phyloP scores from a whole-genome alignment of 1,140 invertebrate species.

The Caenorhabditis briggsae region DNA sequence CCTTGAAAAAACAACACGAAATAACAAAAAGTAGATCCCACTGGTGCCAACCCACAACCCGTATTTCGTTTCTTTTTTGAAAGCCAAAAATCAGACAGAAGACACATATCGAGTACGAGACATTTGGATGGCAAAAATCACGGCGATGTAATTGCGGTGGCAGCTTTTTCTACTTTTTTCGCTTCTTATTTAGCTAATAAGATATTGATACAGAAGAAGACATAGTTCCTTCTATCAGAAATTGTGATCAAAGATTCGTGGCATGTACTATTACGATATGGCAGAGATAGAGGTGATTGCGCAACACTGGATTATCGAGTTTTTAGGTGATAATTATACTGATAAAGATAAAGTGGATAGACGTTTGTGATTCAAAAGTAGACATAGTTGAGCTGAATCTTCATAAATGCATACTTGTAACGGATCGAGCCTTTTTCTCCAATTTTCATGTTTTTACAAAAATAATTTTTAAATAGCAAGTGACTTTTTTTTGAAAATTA shows the following conservation, averaged over 20 bases:
- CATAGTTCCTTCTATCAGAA: slow-evolving; percentile 10
- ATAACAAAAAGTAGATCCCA: neutral
- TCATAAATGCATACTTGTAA: too few species aligned
- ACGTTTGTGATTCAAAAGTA: neutral
- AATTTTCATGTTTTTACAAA: too few species aligned
- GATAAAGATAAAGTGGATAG: neutral
- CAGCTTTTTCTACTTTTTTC: neutral
- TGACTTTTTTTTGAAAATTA: too few species aligned
- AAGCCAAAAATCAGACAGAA: slow-evolving; percentile 33
- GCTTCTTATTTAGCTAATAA: slow-evolving; percentile 2
- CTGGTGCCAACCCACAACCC: slow-evolving; percentile 29
- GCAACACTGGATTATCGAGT: slow-evolving; percentile 32
- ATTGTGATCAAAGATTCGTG: slow-evolving; percentile 25
- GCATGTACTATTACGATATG: slow-evolving; percentile 29
- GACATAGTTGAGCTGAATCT: too few species aligned
- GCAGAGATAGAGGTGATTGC: slow-evolving; percentile 2
- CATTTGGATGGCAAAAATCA: neutral
- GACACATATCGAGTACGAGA: neutral
- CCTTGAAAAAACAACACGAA: neutral
- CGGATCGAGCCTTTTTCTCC: too few species aligned
- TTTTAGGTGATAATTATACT: neutral
- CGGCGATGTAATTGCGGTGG: neutral
- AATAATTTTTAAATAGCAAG: too few species aligned
- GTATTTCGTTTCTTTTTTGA: neutral
- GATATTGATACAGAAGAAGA: neutral